Evolutionary conservation across 2,113 vertebrate species (phyloP), one percentile per base, ranked within the genome.

Genomic region (Neopipo cinnamomea): DNA sequence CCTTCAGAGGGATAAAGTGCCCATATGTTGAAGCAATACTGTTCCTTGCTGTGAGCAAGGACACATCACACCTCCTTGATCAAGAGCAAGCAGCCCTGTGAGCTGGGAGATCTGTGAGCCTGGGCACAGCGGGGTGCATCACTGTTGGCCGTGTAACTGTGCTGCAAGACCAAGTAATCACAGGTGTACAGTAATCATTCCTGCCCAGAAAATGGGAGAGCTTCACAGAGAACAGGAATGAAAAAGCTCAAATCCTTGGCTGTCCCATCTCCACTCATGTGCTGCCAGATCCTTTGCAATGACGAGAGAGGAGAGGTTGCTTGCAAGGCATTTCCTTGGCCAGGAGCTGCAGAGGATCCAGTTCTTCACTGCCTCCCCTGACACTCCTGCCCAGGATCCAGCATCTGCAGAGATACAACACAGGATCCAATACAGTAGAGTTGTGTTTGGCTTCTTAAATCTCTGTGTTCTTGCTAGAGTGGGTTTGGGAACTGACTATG

Each of bases 81-180:
- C 8, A 10, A 31, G 4, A 23, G 4, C 1, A 2, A 68, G 37
- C 47, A 56, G 42, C 20, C 15, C 18, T 68, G 15, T 0, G 6
- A 63, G 42, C 18, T 55, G 67, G 9, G 47, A 62, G 30, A 44
- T 21, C 37, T 47, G 30, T 2, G 33, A 37, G 18, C n/a, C 3
- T 1, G 12, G 42, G 14, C 44, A 47, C 0, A 3, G 65, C 27
- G 68, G 42, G 25, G 11, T 17, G 7, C 1, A 4, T 18, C 0
- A 0, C 20, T 67, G 21, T 53, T 39, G 66, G 35, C 67, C 21
- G 27, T 44, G 6, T 22, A 50, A 33, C 42, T 2, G 1, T 27
- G 24, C 41, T 35, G n/a, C 30, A 53, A 44, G 47, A 47, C 37
- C 10, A 55, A 41, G 63, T 8, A 30, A 42, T 49, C 46, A 33